Evolutionary conservation across 2,888 invertebrate genomes (phyloP).

Genomic region (Idaea aversata): DNA sequence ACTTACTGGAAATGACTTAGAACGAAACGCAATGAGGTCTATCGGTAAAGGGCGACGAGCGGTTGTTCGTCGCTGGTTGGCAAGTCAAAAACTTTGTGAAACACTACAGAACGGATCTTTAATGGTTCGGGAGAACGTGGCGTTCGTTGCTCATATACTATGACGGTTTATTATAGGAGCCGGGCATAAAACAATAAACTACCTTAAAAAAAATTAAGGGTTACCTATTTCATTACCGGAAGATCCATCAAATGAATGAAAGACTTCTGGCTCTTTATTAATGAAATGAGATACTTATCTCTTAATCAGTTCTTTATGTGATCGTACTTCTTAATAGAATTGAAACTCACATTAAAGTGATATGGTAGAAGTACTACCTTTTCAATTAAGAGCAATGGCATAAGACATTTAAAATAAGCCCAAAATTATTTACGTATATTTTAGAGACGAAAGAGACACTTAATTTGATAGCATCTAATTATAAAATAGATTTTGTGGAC

Average conservation of each 20-base stretch:
- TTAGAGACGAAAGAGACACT: too few relatives aligned
- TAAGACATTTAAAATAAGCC: not conserved
- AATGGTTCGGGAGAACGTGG: too few relatives aligned
- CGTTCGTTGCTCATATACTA: too few relatives aligned
- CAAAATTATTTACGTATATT: too few relatives aligned
- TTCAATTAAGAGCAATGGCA: not conserved
- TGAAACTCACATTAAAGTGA: slow-evolving; percentile 2
- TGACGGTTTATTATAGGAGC: too few relatives aligned
- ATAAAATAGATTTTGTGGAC: slow-evolving; percentile 8
- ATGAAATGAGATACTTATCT: slow-evolving; percentile 21
- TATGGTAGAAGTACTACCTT: not conserved
- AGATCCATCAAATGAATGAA: slow-evolving; percentile 26
- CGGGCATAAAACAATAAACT: slow-evolving; percentile 26
- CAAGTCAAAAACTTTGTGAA: too few relatives aligned
- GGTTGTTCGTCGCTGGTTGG: too few relatives aligned
- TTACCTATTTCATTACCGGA: slow-evolving; percentile 31
- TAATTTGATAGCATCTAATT: too few relatives aligned
- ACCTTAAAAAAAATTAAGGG: slow-evolving; percentile 8
- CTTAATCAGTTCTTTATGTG: not conserved
- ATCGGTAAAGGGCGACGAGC: too few relatives aligned
- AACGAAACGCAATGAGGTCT: too few relatives aligned
- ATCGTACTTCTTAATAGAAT: not conserved
- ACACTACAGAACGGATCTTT: too few relatives aligned
- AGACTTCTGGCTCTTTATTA: slow-evolving; percentile 24
- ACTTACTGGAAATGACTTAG: slow-evolving; percentile 24